Evolutionary conservation across 2,888 invertebrate species (phyloP), one percentile per base, ranked within the genome.

Genomic region (Agriopis leucophaearia): DNA sequence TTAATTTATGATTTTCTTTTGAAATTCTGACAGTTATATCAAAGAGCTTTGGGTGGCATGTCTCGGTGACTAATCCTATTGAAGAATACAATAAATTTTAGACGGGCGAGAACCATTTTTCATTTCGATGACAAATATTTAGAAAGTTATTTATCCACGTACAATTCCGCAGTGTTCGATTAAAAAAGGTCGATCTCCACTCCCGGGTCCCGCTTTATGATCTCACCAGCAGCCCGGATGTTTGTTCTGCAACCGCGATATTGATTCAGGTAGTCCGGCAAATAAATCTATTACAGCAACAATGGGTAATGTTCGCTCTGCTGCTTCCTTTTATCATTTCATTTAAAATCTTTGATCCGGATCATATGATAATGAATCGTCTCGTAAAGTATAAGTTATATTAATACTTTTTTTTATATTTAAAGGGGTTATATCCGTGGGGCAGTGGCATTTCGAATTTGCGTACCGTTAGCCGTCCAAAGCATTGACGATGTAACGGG

Each of bases 111-210:
- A 80, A 83, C 88, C 89, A 92, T 93, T 91, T 91, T 92, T 92
- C 92, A 93, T 91, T 88, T 88, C 81, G 87, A 91, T 86, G 91
- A 90, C 92, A 92, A 93, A 93, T 92, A 92, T 93, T 93, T 91
- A 88, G 92, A 93, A 92, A 91, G 91, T 87, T 92, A 91, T 93
- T 92, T 91, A 88, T 90, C 85, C 86, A 85, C 84, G 88, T 87
- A 86, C 83, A 86, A 86, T 83, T 87, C 82, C 81, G 83, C 84
- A 81, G 81, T 75, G 82, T 82, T 87, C 90, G 88, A 92, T 92
- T 89, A 90, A 86, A 81, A 79, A 87, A 86, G 88, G 86, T 82
- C 81, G 83, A 85, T 83, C 79, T 81, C 78, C 76, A 83, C 76
- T 82, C 84, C 79, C 81, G 76, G 82, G 80, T 81, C 75, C 73